Conservation (phyloP, 2,797 vertebrate genomes). For the Macropus fuliginosus region DNA sequence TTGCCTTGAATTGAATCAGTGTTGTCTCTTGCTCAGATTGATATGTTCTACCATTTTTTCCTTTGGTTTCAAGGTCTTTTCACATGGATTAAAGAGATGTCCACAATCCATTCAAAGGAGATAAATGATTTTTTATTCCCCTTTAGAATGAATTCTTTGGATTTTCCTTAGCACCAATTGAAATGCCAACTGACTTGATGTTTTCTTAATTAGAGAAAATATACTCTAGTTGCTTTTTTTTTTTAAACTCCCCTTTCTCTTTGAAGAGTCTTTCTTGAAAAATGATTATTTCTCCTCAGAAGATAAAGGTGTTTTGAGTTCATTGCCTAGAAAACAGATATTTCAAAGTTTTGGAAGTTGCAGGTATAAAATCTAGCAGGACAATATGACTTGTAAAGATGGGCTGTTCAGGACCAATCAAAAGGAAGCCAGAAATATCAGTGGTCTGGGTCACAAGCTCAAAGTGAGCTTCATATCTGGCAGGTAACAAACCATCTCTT, state of each 20-base stretch:
- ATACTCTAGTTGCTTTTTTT: not conserved
- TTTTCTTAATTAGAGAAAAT: slow-evolving; percentile 45
- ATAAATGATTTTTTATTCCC: not conserved
- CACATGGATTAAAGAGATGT: not conserved
- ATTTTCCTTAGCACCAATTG: not conserved
- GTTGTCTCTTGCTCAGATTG: not conserved
- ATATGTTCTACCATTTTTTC: slow-evolving; percentile 39
- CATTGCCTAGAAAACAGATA: slow-evolving; percentile 8
- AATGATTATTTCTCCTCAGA: slow-evolving; percentile 8
- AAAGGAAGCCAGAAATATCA: not conserved
- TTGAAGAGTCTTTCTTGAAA: slow-evolving; percentile 49
- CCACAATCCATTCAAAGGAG: not conserved
- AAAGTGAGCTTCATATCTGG: not conserved
- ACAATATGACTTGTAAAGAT: not conserved
- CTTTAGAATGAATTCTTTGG: slow-evolving; percentile 42
- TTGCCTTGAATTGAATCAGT: slow-evolving; percentile 51
- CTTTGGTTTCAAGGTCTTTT: slow-evolving; percentile 46
- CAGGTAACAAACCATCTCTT: not conserved
- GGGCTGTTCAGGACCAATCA: not conserved
- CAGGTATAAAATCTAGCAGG: not conserved
- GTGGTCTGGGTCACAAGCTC: not conserved
- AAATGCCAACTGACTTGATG: not conserved
- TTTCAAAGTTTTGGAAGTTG: not conserved
- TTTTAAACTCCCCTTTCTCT: slow-evolving; percentile 5
- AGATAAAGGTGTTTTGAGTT: slow-evolving; percentile 19